Conservation (phyloP, 2,113 vertebrate species). For the Eretmochelys imbricata region DNA sequence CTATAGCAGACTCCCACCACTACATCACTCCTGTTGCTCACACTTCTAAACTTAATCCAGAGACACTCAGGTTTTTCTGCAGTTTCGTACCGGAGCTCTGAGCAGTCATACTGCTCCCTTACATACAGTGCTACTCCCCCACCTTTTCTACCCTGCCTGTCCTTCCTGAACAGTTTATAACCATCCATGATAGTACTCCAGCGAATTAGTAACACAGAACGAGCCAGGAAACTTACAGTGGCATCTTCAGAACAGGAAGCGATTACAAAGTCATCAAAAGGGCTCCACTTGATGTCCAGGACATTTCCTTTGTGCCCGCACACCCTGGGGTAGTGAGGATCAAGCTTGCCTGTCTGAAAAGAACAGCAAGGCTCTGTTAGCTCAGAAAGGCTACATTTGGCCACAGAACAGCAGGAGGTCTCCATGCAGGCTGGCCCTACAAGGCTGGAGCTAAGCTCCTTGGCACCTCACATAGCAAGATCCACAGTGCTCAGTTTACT, state of each 20-base stretch:
- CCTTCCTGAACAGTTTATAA: no score
- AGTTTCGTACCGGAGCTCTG: no score
- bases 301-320: constrained; percentile 92
- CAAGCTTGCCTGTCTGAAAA: constrained; percentile 91
- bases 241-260: constrained; percentile 93
- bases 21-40: no score
- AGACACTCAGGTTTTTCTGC: no score
- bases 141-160: no score
- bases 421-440: not conserved
- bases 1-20: no score
- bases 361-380: not conserved
- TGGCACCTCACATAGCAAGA: not conserved
- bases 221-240: constrained; percentile 80
- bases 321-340: constrained; percentile 89
- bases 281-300: constrained; percentile 95
- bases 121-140: no score
- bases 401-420: not conserved
- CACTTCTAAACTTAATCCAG: no score
- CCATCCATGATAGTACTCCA: no score
- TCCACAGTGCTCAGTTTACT: not conserved
- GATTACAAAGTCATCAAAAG: constrained; percentile 92
- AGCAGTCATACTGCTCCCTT: no score
- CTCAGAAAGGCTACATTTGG: not conserved
- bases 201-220: not conserved
- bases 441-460: not conserved